Conservation (phyloP, 1,140 invertebrate genomes). For the Tetranychus cinnabarinus region DNA sequence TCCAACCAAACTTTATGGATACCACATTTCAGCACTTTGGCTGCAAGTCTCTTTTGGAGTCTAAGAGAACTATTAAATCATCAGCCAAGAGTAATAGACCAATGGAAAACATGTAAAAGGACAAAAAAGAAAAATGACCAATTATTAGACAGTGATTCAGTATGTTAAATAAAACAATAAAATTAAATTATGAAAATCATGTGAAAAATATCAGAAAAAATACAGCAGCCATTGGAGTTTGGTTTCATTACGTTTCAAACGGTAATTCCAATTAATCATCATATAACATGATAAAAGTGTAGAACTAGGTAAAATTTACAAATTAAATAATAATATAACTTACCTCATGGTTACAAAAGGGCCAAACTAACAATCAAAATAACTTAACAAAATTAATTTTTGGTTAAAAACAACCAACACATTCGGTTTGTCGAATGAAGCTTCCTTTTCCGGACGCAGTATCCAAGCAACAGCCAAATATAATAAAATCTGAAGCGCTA, state of each 20-base stretch:
- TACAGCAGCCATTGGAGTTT: background rate
- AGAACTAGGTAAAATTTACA: background rate
- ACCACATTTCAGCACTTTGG: conserved; percentile 95
- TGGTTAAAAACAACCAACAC: background rate
- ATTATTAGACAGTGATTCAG: no score
- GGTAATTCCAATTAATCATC: background rate
- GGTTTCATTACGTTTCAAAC: background rate
- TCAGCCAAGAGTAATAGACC: no score
- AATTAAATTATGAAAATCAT: no score
- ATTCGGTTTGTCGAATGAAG: background rate
- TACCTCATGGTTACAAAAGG: background rate
- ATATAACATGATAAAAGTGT: background rate
- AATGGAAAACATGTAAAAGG: no score
- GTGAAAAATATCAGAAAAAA: background rate
- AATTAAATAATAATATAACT: background rate
- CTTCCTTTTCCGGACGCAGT: background rate
- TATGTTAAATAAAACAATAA: no score
- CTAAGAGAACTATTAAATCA: conserved; percentile 26
- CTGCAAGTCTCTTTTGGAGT: conserved; percentile 90
- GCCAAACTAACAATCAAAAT: background rate
- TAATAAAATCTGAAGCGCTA: no score
- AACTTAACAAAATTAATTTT: background rate
- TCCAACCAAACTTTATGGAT: conserved; percentile 99
- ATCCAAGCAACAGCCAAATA: no score
- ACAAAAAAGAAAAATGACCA: no score